These are phyloP conservation scores for Cercopithecus petaurista DNA, from an alignment of 2,797 vertebrate genomes.

Conservation along the genomic window DNA sequence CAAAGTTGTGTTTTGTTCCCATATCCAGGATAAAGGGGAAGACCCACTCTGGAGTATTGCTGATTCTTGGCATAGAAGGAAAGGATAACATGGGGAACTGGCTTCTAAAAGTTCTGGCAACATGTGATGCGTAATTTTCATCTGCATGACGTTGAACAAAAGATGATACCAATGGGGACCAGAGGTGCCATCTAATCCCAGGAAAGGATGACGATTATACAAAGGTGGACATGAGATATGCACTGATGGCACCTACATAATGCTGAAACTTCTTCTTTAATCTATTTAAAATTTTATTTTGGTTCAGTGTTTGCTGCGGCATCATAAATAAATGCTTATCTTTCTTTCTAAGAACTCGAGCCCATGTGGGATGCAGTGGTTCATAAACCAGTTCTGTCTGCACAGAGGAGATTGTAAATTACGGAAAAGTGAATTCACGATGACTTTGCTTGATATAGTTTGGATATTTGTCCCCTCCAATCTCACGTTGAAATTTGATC, in stretches of 20 bases:
- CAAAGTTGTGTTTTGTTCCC: neutral
- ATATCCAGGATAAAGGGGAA: neutral
- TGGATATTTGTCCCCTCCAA: neutral
- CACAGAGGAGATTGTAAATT: too few relatives aligned
- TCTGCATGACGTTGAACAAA: too few relatives aligned
- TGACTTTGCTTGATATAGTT: neutral
- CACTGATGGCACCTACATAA: neutral
- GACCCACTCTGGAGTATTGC: neutral
- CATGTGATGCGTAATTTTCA: neutral
- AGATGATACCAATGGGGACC: neutral
- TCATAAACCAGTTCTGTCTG: too few relatives aligned
- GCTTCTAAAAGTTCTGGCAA: neutral
- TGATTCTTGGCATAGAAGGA: neutral
- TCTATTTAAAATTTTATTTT: neutral
- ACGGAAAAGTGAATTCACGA: too few relatives aligned
- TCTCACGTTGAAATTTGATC: neutral
- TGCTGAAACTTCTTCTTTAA: neutral
- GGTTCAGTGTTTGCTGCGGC: neutral
- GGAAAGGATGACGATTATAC: rapidly evolving
- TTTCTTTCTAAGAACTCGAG: neutral
- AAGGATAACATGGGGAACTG: neutral
- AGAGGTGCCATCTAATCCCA: too few relatives aligned
- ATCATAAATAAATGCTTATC: neutral
- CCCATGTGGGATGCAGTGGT: neutral
- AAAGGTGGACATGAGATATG: neutral